Conservation (phyloP, 1,140 invertebrate species). For the Stegodyphus dumicola region DNA sequence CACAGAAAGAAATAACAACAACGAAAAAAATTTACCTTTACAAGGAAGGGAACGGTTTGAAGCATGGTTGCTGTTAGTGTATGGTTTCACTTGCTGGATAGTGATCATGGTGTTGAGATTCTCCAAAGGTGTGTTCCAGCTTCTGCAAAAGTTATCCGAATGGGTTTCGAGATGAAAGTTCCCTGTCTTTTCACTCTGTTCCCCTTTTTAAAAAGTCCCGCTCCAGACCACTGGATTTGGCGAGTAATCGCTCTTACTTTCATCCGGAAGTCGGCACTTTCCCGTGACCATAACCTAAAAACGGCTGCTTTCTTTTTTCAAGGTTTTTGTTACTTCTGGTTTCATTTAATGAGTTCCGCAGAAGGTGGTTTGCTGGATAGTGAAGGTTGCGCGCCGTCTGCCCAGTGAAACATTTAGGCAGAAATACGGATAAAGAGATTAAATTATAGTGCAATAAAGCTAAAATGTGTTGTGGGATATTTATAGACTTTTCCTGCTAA, state of each 20-base stretch:
- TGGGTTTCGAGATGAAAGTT: neutral
- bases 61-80: constrained; percentile 29
- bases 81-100: constrained; percentile 34
- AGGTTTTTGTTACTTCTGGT: neutral
- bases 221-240: neutral
- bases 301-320: neutral
- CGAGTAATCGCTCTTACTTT: constrained; percentile 23
- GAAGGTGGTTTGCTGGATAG: constrained; percentile 6
- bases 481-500: too few species aligned
- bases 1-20: too few species aligned
- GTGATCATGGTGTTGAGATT: constrained; percentile 7
- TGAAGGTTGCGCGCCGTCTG: too few species aligned
- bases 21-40: constrained; percentile 16
- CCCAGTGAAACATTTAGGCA: too few species aligned
- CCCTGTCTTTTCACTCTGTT: neutral
- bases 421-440: too few species aligned
- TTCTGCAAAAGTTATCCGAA: neutral
- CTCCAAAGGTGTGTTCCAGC: neutral
- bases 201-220: constrained; percentile 23
- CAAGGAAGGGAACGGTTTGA: constrained; percentile 29
- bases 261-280: neutral
- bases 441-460: too few species aligned
- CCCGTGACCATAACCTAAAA: constrained; percentile 42
- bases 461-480: too few species aligned
- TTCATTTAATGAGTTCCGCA: constrained; percentile 10